Evolutionary conservation across 2,888 invertebrate species (phyloP), one percentile per base, ranked within the genome.

Genomic region (Sceliomorpha sp.): DNA sequence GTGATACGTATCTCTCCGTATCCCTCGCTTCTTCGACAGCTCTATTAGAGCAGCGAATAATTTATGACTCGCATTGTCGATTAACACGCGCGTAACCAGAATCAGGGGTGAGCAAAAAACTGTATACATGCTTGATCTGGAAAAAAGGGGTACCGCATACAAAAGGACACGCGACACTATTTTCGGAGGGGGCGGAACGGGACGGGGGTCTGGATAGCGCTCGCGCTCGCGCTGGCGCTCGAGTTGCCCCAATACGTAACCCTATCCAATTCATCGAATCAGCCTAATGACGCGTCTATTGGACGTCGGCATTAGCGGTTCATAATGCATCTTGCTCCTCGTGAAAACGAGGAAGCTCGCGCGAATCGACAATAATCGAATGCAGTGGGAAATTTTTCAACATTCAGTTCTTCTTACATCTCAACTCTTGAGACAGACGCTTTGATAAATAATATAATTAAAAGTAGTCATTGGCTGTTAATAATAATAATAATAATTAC

Each of bases 41-140:
- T 87, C 86, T 85, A 86, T 87, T 87, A 85, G 86, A 86, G 83
- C 78, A 67, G 75, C 73, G 83, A 83, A n/a, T 85, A 88, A 88
- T 88, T 87, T 88, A 87, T 87, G 82, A 82, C 81, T 81, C 66
- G 78, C 72, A 86, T 87, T 87, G 88, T 86, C 85, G 84, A 86
- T 87, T 87, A 87, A 83, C 85, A 81, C 86, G 83, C 82, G 83
- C 80, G 72, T 82, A 81, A 85, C 82, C 77, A 75, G 75, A 78
- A 69, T 73, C 73, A 71, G 47, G 75, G 76, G 75, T 64, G 27
- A 63, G 31, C 42, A 36, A 78, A 84, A 83, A 82, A 80, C 78
- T n/a, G 84, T 81, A 82, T 80, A 80, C 75, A 63, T 42, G 69
- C 32, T 9, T 15, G 53, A 31, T 34, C 60, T 71, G 70, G 81